Percentiles rank a stretch among this genome's conserved stretches.
Conservation (phyloP, 2,888 invertebrate species). For the Chrysolina haemoptera region DNA sequence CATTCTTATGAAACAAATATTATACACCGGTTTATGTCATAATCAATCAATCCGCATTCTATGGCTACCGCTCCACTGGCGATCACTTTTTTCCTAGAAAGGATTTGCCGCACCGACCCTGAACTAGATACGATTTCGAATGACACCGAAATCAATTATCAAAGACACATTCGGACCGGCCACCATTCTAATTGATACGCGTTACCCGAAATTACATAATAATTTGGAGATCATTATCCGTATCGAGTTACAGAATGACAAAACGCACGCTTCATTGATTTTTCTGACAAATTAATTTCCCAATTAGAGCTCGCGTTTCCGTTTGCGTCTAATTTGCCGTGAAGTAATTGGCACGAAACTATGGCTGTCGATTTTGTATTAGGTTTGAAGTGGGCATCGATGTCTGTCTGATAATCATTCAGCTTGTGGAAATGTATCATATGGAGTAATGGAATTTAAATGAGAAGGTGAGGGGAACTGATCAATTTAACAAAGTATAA, state of each 20-base stretch:
- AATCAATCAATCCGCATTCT: slow-evolving; percentile 10
- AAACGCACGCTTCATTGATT: slow-evolving; percentile 22
- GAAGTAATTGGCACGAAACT: slow-evolving; percentile 2
- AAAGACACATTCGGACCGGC: background rate
- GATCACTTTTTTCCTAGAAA: slow-evolving; percentile 4
- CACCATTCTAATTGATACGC: slow-evolving; percentile 20
- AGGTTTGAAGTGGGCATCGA: background rate
- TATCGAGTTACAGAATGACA: slow-evolving; percentile 10
- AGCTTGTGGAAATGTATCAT: background rate
- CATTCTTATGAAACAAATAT: background rate
- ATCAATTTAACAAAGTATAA: background rate
- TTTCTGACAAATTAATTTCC: slow-evolving; percentile 23
- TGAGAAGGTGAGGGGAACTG: too few relatives aligned
- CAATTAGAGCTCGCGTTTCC: slow-evolving; percentile 20
- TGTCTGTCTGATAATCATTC: background rate
- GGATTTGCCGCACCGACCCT: slow-evolving; percentile 13
- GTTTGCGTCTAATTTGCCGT: slow-evolving; percentile 10
- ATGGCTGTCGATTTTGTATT: background rate
- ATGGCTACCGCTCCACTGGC: slow-evolving; percentile 16
- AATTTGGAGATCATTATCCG: slow-evolving; percentile 26
- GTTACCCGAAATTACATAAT: slow-evolving; percentile 28
- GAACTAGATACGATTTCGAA: slow-evolving; percentile 12
- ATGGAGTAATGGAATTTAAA: too few relatives aligned
- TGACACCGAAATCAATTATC: slow-evolving; percentile 16
- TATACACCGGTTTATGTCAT: background rate